Percentiles rank a stretch among this genome's conserved stretches.
Conservation (phyloP, 2,888 invertebrate genomes). For the Macropis europaea region DNA sequence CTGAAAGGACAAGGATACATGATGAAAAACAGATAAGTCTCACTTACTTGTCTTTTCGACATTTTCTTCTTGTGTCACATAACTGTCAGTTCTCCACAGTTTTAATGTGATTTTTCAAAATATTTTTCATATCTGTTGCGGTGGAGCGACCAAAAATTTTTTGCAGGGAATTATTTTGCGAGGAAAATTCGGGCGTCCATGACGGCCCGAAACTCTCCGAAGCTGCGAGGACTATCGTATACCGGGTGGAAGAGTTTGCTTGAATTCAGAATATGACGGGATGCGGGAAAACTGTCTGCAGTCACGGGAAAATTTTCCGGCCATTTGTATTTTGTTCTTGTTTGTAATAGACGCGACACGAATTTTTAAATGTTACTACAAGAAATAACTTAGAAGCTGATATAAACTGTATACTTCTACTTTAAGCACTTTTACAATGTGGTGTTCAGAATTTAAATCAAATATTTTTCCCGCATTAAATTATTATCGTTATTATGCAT, state of each 20-base stretch:
- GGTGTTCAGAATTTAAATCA: too few relatives aligned
- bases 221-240: conserved; percentile 41
- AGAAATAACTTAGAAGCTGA: too few relatives aligned
- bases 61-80: conserved; percentile 40
- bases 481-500: too few relatives aligned
- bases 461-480: too few relatives aligned
- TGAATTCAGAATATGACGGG: conserved; percentile 2
- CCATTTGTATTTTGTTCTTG: background rate
- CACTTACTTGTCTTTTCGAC: conserved; percentile 40
- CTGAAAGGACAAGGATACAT: background rate
- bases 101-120: background rate
- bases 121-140: conserved; percentile 22
- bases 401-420: too few relatives aligned
- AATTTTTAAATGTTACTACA: too few relatives aligned
- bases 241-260: conserved; percentile 31
- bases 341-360: background rate
- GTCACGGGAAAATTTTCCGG: conserved; percentile 15
- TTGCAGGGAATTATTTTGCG: conserved; percentile 13
- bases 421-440: too few relatives aligned
- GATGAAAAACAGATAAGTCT: conserved; percentile 2
- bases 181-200: conserved; percentile 43
- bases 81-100: conserved; percentile 21
- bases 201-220: conserved; percentile 36
- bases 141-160: background rate
- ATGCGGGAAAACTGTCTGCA: conserved; percentile 4